Conservation (phyloP, 2,113 vertebrate genomes). For the Hyaena hyaena region DNA sequence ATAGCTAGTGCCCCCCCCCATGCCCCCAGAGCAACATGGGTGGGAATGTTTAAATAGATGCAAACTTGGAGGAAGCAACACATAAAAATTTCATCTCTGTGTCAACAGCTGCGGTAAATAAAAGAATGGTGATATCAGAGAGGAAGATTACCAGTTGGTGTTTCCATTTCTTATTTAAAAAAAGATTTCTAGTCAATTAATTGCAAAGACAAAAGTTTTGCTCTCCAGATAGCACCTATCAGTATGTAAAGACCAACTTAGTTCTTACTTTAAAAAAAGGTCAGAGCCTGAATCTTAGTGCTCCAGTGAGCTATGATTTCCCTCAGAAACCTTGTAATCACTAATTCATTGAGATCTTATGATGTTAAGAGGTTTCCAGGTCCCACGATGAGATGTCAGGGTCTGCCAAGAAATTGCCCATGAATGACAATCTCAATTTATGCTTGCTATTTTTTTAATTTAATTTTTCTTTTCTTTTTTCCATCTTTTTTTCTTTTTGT, state of each 20-base stretch:
- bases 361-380: neutral
- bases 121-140: slow-evolving; percentile 80
- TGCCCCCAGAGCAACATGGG: slow-evolving; percentile 51
- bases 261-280: slow-evolving; percentile 82
- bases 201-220: slow-evolving; percentile 83
- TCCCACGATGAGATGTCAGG: slow-evolving; percentile 44
- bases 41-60: slow-evolving; percentile 60
- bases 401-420: neutral
- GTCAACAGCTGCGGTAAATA: slow-evolving; percentile 81
- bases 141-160: slow-evolving; percentile 75
- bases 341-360: slow-evolving; percentile 50
- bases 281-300: slow-evolving; percentile 82
- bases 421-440: neutral
- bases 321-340: slow-evolving; percentile 67
- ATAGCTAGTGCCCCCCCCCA: neutral
- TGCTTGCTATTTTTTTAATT: neutral
- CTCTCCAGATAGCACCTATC: slow-evolving; percentile 84
- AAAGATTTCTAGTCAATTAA: slow-evolving; percentile 86
- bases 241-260: slow-evolving; percentile 84
- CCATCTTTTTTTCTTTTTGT: neutral
- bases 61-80: slow-evolving; percentile 55
- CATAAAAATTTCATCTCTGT: slow-evolving; percentile 73
- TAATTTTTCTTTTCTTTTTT: neutral
- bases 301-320: slow-evolving; percentile 77
- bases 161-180: slow-evolving; percentile 81